phyloP scores from a whole-genome alignment of 2,888 invertebrate genomes.

The Cryptops parisi region DNA sequence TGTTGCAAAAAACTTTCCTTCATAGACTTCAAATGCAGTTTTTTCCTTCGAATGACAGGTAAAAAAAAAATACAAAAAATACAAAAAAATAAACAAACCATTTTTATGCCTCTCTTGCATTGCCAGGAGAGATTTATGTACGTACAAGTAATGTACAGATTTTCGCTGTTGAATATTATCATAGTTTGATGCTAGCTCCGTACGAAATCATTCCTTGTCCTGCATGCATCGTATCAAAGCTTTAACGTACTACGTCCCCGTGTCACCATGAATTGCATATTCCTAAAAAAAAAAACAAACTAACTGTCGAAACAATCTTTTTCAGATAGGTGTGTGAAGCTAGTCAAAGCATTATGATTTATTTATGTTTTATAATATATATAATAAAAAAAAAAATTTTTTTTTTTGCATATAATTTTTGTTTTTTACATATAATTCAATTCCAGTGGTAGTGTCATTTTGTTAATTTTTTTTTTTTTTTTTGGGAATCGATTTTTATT shows the following conservation, averaged over 20 bases:
- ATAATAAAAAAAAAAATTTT: not conserved
- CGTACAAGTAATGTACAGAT: constrained; percentile 17
- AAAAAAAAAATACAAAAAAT: not conserved
- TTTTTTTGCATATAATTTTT: too few species aligned
- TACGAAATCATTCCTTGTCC: not conserved
- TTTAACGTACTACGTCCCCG: not conserved
- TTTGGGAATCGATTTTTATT: too few species aligned
- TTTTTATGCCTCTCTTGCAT: constrained; percentile 10
- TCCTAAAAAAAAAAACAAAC: not conserved
- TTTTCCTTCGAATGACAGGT: not conserved
- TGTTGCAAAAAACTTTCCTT: not conserved
- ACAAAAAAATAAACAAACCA: constrained; percentile 2
- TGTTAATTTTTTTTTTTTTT: too few species aligned
- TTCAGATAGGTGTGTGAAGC: not conserved
- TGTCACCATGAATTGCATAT: not conserved
- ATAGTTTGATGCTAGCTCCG: constrained; percentile 8
- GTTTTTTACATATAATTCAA: too few species aligned
- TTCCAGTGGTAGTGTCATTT: too few species aligned
- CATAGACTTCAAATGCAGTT: too few species aligned
- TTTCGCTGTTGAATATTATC: constrained; percentile 9
- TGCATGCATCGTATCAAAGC: not conserved
- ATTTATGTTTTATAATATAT: not conserved
- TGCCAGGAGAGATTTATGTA: constrained; percentile 16
- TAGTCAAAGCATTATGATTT: not conserved
- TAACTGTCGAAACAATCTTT: too few species aligned